A percentile compares a stretch with the other conserved stretches of the same genome.
Evolutionary conservation across 2,888 invertebrate species (phyloP).

Genomic region (Diogma glabrata): DNA sequence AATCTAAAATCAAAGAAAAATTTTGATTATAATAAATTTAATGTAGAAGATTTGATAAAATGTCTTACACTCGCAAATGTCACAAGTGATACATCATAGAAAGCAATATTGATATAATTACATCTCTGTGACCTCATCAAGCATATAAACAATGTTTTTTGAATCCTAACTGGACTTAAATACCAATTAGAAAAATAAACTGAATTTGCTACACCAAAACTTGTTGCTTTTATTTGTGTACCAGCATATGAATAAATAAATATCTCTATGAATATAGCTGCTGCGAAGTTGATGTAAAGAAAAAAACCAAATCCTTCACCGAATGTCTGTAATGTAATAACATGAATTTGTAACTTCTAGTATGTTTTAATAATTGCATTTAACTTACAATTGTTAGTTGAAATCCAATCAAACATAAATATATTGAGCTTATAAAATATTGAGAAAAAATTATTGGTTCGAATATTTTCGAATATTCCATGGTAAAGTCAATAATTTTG

Average conservation of each 20-base stretch:
- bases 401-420: constrained; percentile 12
- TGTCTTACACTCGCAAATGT: background rate
- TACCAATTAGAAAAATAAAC: constrained; percentile 4
- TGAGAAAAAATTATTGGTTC: constrained; percentile 7
- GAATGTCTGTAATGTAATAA: no score
- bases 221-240: constrained; percentile 2
- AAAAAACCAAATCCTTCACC: no score
- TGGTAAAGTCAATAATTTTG: no score
- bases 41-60: no score
- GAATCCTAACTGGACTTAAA: background rate
- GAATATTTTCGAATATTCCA: constrained; percentile 3
- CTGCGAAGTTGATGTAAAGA: background rate
- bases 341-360: no score
- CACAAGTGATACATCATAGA: constrained; percentile 2
- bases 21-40: no score
- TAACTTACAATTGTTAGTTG: constrained; percentile 9
- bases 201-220: background rate
- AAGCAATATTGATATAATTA: background rate
- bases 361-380: no score
- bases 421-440: constrained; percentile 9
- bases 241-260: constrained; percentile 12
- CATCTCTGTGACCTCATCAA: background rate
- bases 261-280: constrained; percentile 8
- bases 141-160: background rate
- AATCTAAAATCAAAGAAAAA: no score